Base-by-base conservation (phyloP, 2,113 vertebrate genomes). In the Pseudorhombus dupliciocellatus region DNA sequence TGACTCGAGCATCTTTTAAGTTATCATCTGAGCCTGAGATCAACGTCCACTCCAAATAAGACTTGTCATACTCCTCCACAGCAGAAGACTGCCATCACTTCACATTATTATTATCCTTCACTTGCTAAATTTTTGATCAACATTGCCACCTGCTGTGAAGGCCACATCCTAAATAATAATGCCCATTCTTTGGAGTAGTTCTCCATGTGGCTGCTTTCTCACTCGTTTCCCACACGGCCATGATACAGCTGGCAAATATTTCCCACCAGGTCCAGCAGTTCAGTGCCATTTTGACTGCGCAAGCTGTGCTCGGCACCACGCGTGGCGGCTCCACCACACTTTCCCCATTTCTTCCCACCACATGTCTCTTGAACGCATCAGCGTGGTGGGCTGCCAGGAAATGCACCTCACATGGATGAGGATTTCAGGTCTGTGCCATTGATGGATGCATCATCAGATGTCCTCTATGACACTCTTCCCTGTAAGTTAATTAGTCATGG, bases 401-500 rank as follows among this genome's bases (percentile, higher is more conserved):
- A 67, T 60, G 71, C 85, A 86, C 79, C 84, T 88, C 67, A 37
- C 57, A 37, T 76, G 73, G 73, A 84, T 78, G 77, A 78, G 74
- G 76, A 85, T 84, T 82, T 78, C 56, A 65, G 73, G 72, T 76
- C 73, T 64, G 73, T 53, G 77, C 81, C 71, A 69, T 65, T 71
- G 83, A 87, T 79, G 80, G 81, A 82, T 77, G 86, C 86, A 79
- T 81, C 80, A 84, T 90, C 89, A 89, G 75, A 89, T 84, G 86
- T 90, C 77, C 88, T 83, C 63, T 77, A 87, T 75, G 80, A 84
- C 87, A 85, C 76, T 88, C 85, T 81, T 58, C 55, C 79, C 84
- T 90, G 79, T 88, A 86, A 90, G 88, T 89, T 90, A 88, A 91
- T 92, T 92, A 90, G 90, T 90, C 90, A 90, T 83, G 82, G 87